phyloP scores from a whole-genome alignment of 1,140 invertebrate genomes.

The Trachelipus rathkii region DNA sequence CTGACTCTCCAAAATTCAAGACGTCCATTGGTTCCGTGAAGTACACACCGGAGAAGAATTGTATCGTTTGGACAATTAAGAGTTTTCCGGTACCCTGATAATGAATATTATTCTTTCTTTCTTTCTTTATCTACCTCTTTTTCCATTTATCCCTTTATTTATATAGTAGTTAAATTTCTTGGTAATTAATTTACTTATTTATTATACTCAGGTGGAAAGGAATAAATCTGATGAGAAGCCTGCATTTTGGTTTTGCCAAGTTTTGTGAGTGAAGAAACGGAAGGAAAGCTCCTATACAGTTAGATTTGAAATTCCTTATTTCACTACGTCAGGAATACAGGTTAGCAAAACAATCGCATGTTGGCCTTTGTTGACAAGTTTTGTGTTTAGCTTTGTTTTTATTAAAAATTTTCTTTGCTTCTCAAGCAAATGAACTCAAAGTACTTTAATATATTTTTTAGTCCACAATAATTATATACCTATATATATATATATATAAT shows the following conservation, averaged over 20 bases:
- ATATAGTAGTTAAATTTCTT: too few relatives aligned
- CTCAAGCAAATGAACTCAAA: too few relatives aligned
- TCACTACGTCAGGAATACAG: slow-evolving; percentile 98
- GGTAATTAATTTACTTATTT: too few relatives aligned
- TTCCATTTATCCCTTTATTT: too few relatives aligned
- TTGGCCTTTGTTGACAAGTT: not conserved
- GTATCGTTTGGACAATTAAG: slow-evolving; percentile 99
- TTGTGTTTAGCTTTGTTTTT: too few relatives aligned
- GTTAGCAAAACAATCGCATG: slow-evolving; percentile 52
- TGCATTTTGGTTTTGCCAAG: slow-evolving; percentile 99
- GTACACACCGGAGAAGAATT: slow-evolving; percentile 95
- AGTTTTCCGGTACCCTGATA: slow-evolving; percentile 73
- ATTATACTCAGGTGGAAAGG: slow-evolving; percentile 66
- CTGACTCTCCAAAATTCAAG: slow-evolving; percentile 98
- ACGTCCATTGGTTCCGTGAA: slow-evolving; percentile 96
- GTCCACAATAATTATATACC: too few relatives aligned
- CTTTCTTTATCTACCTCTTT: too few relatives aligned
- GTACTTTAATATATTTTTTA: too few relatives aligned
- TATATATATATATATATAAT: too few relatives aligned
- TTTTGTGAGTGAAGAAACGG: slow-evolving; percentile 88
- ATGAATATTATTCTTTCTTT: too few relatives aligned
- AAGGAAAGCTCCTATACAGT: slow-evolving; percentile 98
- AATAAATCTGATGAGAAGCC: slow-evolving; percentile 97
- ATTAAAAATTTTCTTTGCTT: too few relatives aligned
- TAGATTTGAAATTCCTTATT: slow-evolving; percentile 99